These are phyloP conservation scores for Agonopterix arenella DNA, from an alignment of 2,888 invertebrate genomes.

Conservation along the genomic window DNA sequence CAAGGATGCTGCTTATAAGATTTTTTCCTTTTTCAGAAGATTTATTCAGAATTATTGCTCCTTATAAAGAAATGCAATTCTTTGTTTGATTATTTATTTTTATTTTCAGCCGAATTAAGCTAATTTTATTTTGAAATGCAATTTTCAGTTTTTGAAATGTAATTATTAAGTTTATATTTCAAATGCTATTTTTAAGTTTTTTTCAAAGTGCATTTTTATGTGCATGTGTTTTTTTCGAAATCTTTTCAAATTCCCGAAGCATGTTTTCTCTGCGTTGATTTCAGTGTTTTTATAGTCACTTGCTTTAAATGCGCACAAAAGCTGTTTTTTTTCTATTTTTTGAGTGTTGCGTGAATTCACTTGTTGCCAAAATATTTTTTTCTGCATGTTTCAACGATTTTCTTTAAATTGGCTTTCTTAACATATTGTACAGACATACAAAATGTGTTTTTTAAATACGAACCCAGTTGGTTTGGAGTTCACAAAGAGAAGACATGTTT, in stretches of 20 bases:
- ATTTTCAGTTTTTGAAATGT: too few relatives aligned
- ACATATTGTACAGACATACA: constrained; percentile 8
- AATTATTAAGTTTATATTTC: too few relatives aligned
- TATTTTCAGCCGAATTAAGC: too few relatives aligned
- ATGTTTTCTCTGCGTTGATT: constrained; percentile 56
- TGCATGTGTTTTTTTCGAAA: constrained; percentile 34
- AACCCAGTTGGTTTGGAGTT: not conserved
- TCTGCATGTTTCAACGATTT: constrained; percentile 22
- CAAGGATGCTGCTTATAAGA: constrained; percentile 45
- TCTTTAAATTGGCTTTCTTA: constrained; percentile 18
- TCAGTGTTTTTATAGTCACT: constrained; percentile 43
- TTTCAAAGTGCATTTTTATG: constrained; percentile 13
- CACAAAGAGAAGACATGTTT: constrained; percentile 46
- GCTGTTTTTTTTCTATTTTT: constrained; percentile 15
- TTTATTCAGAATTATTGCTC: too few relatives aligned
- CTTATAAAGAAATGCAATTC: too few relatives aligned
- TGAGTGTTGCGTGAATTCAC: constrained; percentile 31
- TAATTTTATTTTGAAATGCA: too few relatives aligned
- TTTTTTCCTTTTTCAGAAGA: constrained; percentile 19
- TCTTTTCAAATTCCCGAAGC: constrained; percentile 36
- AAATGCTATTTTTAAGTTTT: too few relatives aligned
- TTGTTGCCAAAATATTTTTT: constrained; percentile 36
- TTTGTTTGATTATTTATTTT: too few relatives aligned
- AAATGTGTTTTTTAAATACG: not conserved
- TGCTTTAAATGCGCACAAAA: constrained; percentile 40